phyloP scores from a whole-genome alignment of 2,797 vertebrate species.

The Bucorvus abyssinicus region DNA sequence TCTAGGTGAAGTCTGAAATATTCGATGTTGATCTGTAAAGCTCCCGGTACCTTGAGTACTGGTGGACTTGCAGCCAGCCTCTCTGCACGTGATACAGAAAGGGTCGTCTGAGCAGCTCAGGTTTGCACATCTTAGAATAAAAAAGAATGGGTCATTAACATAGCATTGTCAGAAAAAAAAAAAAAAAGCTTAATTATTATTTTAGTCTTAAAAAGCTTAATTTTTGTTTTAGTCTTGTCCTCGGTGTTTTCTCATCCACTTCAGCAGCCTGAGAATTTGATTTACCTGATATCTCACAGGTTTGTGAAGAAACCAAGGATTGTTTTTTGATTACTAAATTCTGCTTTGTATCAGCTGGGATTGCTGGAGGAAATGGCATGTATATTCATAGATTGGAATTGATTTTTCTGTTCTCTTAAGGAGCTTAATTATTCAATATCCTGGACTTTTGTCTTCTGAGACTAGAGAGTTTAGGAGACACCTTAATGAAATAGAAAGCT shows the following conservation, averaged over 20 bases:
- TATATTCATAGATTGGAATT: neutral
- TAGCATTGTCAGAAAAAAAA: neutral
- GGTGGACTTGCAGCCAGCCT: neutral
- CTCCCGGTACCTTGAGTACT: neutral
- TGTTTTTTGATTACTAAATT: neutral
- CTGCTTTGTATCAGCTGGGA: neutral
- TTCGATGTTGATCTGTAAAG: slow-evolving; percentile 21
- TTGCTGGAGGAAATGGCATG: neutral
- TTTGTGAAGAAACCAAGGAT: neutral
- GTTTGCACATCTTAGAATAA: neutral
- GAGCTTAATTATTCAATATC: slow-evolving; percentile 44
- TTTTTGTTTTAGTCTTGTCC: neutral
- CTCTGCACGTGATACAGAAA: neutral
- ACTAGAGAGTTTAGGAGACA: neutral
- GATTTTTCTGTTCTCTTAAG: slow-evolving; percentile 44
- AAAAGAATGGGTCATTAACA: neutral
- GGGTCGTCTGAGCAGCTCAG: neutral
- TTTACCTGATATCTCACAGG: neutral
- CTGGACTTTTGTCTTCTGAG: neutral
- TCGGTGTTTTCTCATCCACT: neutral
- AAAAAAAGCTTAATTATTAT: neutral
- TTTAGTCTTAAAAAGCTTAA: neutral
- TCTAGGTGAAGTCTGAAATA: slow-evolving; percentile 20
- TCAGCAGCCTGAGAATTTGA: neutral
- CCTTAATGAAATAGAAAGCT: neutral